Evolutionary conservation across 2,888 invertebrate species (phyloP).

Genomic region (Diabrotica balteata): DNA sequence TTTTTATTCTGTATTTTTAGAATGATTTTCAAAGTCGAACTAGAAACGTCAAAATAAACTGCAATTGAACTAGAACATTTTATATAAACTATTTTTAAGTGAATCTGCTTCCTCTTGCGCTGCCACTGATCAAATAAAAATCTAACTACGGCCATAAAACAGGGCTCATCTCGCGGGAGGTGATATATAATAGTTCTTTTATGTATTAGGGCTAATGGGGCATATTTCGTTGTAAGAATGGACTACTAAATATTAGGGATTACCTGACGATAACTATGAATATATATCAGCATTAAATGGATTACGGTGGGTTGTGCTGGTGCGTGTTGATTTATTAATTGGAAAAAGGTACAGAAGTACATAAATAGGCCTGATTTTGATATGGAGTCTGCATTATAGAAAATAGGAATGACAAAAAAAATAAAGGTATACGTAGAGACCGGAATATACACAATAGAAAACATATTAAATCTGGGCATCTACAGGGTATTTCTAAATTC

Average conservation of each 20-base stretch:
- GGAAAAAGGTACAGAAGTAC: conserved; percentile 25
- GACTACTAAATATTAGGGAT: conserved; percentile 49
- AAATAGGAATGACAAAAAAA: too few species aligned
- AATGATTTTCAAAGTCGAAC: background rate
- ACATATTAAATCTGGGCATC: too few species aligned
- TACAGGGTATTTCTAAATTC: too few species aligned
- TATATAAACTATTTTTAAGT: too few species aligned
- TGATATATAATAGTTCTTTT: conserved; percentile 49
- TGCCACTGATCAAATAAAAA: conserved; percentile 12
- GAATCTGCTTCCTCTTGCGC: background rate
- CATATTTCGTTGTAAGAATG: conserved; percentile 43
- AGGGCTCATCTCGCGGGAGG: conserved; percentile 38
- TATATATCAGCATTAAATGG: conserved; percentile 50
- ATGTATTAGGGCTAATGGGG: conserved; percentile 43
- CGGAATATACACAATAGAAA: too few species aligned
- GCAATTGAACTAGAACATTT: too few species aligned
- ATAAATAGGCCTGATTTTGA: background rate
- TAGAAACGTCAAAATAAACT: background rate
- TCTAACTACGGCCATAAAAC: background rate
- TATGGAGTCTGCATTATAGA: background rate
- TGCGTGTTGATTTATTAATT: conserved; percentile 39
- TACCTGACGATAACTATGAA: conserved; percentile 48
- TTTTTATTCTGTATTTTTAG: too few species aligned
- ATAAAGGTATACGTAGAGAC: too few species aligned
- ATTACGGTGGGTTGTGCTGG: conserved; percentile 34